These are phyloP conservation scores for Anneissia japonica DNA, from an alignment of 35 echinoderm and acorn worm species.

Conservation along the genomic window DNA sequence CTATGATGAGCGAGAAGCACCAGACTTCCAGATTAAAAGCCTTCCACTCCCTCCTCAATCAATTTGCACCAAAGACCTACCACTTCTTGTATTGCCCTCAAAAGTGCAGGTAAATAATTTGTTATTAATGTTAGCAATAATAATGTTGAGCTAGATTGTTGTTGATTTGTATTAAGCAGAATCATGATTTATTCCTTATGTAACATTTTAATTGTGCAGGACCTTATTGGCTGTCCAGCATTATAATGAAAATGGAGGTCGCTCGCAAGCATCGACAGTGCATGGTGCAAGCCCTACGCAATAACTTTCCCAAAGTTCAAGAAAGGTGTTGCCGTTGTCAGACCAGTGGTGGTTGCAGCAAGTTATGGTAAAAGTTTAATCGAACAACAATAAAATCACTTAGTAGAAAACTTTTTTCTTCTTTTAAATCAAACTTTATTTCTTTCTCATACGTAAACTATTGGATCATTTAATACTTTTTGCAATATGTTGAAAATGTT, in stretches of 20 bases:
- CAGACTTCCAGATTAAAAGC: slow-evolving; percentile 24
- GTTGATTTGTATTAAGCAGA: no score
- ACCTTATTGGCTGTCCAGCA: slow-evolving; percentile 4
- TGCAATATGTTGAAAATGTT: background rate
- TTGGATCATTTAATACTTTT: background rate
- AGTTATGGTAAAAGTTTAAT: slow-evolving; percentile 10
- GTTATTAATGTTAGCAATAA: no score
- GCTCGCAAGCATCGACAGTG: background rate
- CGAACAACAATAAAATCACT: no score
- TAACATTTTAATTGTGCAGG: background rate
- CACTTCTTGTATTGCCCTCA: background rate
- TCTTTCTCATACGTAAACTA: background rate
- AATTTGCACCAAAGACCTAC: slow-evolving; percentile 6
- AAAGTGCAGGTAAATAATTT: background rate
- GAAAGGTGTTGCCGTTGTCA: slow-evolving; percentile 5
- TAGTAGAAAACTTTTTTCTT: no score
- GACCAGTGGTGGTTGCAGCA: background rate
- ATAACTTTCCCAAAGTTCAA: slow-evolving; percentile 15
- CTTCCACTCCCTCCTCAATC: slow-evolving; percentile 8
- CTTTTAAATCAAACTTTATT: no score
- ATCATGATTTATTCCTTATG: no score
- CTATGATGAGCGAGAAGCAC: slow-evolving; percentile 5
- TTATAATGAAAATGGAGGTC: slow-evolving; percentile 32
- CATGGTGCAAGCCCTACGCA: background rate
- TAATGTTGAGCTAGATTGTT: no score